Base-by-base conservation (phyloP, 1,140 invertebrate genomes). In the Archegozetes longisetosus region DNA sequence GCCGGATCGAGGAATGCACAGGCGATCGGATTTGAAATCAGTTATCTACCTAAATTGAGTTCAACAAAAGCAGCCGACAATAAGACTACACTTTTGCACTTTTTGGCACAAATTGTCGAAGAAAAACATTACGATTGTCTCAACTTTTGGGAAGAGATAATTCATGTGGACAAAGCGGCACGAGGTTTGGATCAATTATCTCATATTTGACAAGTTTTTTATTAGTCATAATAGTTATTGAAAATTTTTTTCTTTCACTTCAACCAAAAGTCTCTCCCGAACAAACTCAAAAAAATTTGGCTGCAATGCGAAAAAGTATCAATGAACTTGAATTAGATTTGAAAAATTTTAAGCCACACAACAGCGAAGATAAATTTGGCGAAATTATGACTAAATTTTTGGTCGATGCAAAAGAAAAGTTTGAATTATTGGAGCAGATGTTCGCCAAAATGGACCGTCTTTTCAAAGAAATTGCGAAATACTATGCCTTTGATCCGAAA, bases 1-100 rank as follows among this genome's bases (percentile, higher is more conserved):
- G 64, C 66, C 28, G 91, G 92, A 0, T 91, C 89, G 0, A 84
- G 83, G 65, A 95, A 95, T 70, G 91, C 84, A 9, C 85, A 89
- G 66, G 89, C 91, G 1, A 85, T 90, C 67, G 95, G 89, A 3
- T 98, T 97, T 73, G 92, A 98, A 73, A 93, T 98, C 58, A 92
- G 82, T 70, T 97, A 89, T 71, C 76, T 98, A 1, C 85, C 90
- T 0, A 97, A 97, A 78, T 84, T 92, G 72, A 67, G 65, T 64
- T 25, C 52, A 60, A 98, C 93, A 2, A 98, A 97, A 77, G 87
- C 95, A 70, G 74, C 84, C 12, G 87, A 97, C 67, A 94, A 95
- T 68, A 88, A 89, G 66, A 82, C 83, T 57, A 98, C 92, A 0
- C 74, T 98, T 23, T 75, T 98, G 50, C 93, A 98, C 71, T 96